Evolutionary conservation across 2,113 vertebrate species (phyloP), one percentile per base, ranked within the genome.

Genomic region (Ophthalmolycus amberensis): DNA sequence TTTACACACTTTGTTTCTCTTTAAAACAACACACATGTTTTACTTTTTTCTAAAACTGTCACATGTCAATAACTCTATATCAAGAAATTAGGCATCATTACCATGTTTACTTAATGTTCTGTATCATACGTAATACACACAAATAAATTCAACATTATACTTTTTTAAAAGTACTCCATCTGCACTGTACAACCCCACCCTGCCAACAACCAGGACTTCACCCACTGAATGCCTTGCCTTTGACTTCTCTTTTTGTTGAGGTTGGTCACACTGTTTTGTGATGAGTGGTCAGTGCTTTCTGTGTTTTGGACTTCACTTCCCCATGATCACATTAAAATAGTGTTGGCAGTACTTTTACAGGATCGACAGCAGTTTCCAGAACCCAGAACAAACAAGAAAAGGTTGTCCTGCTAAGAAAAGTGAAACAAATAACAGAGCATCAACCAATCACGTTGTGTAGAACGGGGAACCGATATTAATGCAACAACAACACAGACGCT

Each of bases 301-400:
- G 34, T 34, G 34, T 34, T 52, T 40, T 76, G 66, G 15, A 34
- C 40, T 50, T 80, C 65, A 38, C 76, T 69, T 84, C 42, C 50
- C 42, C 7, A 14, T 67, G 60, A 71, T 77, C 44, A 50, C 60
- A 67, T 62, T 62, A 25, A 34, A 54, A 72, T 62, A 29, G 62
- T n/a, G 60, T 62, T 71, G 66, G 59, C 72, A 80, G 50, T 59
- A 18, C 50, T 68, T 66, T 85, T 52, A 67, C 78, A 38, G 52
- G 54, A 62, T 32, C 66, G 77, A 34, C 32, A 34, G 71, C 79
- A 62, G 74, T 37, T 82, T 48, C 63, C 69, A n/a, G 64, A 71
- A 77, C 59, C 46, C 63, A 20, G 34, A 56, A 70, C 40, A 74
- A 80, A 82, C 68, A 75, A 72, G 73, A 63, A 68, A 56, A 58